phyloP scores from a whole-genome alignment of 92 coral and sea anemone species.

The Phenganax stokvisi region DNA sequence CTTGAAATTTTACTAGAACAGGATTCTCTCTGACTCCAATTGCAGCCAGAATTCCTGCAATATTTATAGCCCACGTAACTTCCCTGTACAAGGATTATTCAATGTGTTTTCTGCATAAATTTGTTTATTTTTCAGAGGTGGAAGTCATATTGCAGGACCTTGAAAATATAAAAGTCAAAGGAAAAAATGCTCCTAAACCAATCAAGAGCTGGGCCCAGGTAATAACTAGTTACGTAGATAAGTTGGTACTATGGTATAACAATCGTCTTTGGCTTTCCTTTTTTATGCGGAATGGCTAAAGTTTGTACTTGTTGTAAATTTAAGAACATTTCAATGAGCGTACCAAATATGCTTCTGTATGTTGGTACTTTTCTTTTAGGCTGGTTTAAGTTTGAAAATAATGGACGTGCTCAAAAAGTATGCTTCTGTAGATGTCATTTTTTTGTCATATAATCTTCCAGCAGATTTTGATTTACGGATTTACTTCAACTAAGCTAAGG shows the following conservation, averaged over 20 bases:
- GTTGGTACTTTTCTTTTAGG: constrained; percentile 14
- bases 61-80: no score
- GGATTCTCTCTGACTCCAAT: no score
- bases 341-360: not conserved
- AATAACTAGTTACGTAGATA: not conserved
- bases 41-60: no score
- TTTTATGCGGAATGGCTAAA: no score
- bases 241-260: no score
- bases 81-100: no score
- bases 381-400: constrained; percentile 85
- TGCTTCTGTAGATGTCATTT: constrained; percentile 11
- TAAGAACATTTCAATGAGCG: not conserved
- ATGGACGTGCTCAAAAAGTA: constrained; percentile 90
- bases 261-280: no score
- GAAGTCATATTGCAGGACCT: constrained; percentile 61
- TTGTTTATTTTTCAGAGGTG: constrained; percentile 52
- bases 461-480: not conserved
- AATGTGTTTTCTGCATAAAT: not conserved
- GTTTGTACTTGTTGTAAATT: not conserved
- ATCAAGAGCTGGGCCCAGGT: constrained; percentile 93
- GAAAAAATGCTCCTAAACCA: constrained; percentile 89
- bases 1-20: no score
- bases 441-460: not conserved
- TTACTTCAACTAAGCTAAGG: not conserved
- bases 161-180: constrained; percentile 83